A percentile compares a stretch with the other conserved stretches of the same genome.
Evolutionary conservation across 2,113 vertebrate genomes (phyloP).

Genomic region (Mus pahari): DNA sequence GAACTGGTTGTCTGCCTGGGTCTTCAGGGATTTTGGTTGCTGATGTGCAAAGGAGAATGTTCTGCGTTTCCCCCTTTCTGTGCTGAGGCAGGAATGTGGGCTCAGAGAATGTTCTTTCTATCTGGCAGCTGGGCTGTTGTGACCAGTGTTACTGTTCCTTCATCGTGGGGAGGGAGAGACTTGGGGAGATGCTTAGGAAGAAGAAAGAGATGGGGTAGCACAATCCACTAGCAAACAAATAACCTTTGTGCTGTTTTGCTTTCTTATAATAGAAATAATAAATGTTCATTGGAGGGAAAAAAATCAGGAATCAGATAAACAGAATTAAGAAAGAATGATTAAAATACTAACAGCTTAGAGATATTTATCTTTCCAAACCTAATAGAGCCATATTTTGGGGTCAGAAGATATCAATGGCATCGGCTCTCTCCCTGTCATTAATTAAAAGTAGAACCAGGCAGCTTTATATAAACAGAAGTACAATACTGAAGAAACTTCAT

Average conservation of each 20-base stretch:
- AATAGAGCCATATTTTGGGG: background rate
- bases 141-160: background rate
- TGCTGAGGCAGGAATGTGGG: background rate
- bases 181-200: background rate
- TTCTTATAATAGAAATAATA: conserved; percentile 41
- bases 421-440: background rate
- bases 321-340: conserved; percentile 47
- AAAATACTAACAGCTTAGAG: conserved; percentile 7
- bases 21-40: background rate
- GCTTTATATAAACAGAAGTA: background rate
- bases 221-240: background rate
- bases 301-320: conserved; percentile 38
- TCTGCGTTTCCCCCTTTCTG: background rate
- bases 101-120: background rate
- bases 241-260: background rate
- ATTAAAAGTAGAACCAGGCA: conserved; percentile 37
- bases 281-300: background rate
- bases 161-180: background rate
- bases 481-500: conserved; percentile 11
- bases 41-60: conserved; percentile 6
- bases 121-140: background rate
- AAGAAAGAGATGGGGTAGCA: background rate
- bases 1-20: background rate
- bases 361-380: background rate
- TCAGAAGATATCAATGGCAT: conserved; percentile 27